Base-by-base conservation (phyloP, 2,113 vertebrate genomes). In the Forbesichthys agassizii region DNA sequence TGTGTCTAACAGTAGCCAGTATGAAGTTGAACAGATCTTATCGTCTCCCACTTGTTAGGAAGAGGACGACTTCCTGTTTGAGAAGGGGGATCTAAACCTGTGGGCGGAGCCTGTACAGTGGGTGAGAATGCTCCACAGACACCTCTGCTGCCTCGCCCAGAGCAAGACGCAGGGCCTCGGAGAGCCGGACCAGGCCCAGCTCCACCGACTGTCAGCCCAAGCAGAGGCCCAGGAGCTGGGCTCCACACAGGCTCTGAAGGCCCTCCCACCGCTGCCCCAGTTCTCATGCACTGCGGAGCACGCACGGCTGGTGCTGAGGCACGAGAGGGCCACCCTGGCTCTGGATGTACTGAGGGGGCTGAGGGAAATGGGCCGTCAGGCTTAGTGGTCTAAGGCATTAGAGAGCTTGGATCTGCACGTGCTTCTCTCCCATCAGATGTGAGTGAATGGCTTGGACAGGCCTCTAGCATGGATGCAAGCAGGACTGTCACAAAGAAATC, bases 21-120 rank as follows among this genome's bases (percentile, higher is more conserved):
- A 27, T 27, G 27, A 27, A 27, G 27, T 27, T 27, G 27, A 27
- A 27, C 27, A 27, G 13, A 63, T 46, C 33, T n/a, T 11, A 20
- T 33, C n/a, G 49, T 10, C 12, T 18, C 36, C 14, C 33, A 14
- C 78, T 78, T 33, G 60, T 3, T 79, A 98, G 96, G 93, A 93
- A 53, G 95, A 95, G 72, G 95, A 97, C 63, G 95, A 97, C 75
- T 91, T 93, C 77, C 88, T 97, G 66, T 99, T 99, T 81, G 96
- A 97, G 83, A 99, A 98, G 88, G 93, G 94, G 0, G 94, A 97
- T 69, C 83, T 94, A 67, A 99, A 97, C 86, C 94, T 98, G 78
- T 99, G 96, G 96, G 96, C 93, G 0, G 97, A 99, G 91, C 92
- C 93, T 11, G 73, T 97, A 68, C 93, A 92, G 73, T 93, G 94